Evolutionary conservation across 64 coral and sea anemone species (phyloP), one percentile per base, ranked within the genome.

Genomic region (Cladopsammia gracilis): DNA sequence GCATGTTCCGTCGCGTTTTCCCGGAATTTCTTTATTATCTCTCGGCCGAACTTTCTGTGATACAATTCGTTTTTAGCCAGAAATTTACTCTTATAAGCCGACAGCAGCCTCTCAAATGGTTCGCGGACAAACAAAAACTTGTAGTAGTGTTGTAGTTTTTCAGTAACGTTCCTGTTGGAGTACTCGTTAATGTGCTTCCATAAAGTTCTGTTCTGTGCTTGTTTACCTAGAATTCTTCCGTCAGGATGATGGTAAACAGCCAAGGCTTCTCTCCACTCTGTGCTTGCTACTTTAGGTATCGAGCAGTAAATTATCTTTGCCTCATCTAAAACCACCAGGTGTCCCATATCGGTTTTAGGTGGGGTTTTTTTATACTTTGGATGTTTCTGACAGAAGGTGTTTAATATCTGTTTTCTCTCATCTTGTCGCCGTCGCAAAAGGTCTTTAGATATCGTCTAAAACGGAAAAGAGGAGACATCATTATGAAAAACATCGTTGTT

Each of bases 11-110:
- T 60, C 12, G 54, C 62, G 16, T 84, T 66, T 25, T 52, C 11
- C 25, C 80, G 58, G 58, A 84, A 84, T 24, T 84, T 64, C n/a
- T 58, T 14, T 15, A 84, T 84, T 15, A 84, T 84, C 42, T 66
- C n/a, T 12, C 62, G 18, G 24, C 54, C 77, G 8, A 50, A 25
- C 10, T 47, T 25, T 12, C 13, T 58, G 11, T 56, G 77, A 56
- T 58, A 80, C 43, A 52, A 64, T 25, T 84, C 58, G 44, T 84
- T 84, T n/a, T 43, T 13, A 19, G 14, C 34, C 43, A 47, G 1
- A 20, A 84, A 66, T 64, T 84, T 84, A 60, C 58, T 60, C 34
- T 84, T 84, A 50, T 84, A 84, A 46, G 80, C 80, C 9, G 80
- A 84, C 13, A 84, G 24, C 4, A 84, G 19, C 43, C 80, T 52